Conservation (phyloP, 2,797 vertebrate genomes). For the Platyrinchus mystaceus region DNA sequence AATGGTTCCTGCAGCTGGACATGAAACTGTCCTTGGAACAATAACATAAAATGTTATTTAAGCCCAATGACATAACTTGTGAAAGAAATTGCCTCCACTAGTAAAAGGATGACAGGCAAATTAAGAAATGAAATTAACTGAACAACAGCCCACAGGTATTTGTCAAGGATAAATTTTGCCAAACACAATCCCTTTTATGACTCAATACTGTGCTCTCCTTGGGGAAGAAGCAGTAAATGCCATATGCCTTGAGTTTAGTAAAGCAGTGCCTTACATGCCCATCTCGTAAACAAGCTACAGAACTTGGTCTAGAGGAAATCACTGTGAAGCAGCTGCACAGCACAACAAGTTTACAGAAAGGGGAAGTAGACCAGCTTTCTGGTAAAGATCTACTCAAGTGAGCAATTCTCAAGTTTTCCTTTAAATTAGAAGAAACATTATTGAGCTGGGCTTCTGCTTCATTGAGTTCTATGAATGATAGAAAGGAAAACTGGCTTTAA, state of each 20-base stretch:
- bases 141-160: not conserved
- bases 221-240: not conserved
- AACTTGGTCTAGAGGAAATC: not conserved
- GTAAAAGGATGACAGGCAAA: not conserved
- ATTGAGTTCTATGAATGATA: not conserved
- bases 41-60: not conserved
- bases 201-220: not conserved
- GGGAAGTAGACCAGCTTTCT: not conserved
- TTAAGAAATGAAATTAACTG: not conserved
- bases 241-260: not conserved
- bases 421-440: not conserved
- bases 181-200: not conserved
- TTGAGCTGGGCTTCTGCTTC: not conserved
- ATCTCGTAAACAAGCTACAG: not conserved
- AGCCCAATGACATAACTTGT: not conserved
- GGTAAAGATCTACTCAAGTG: not conserved
- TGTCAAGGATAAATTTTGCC: not conserved
- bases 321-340: not conserved
- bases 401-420: not conserved
- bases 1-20: rapidly evolving
- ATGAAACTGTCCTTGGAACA: not conserved
- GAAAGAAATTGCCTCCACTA: not conserved
- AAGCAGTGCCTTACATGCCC: not conserved
- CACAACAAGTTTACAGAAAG: not conserved
- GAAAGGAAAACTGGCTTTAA: not conserved